Evolutionary conservation across 2,888 invertebrate species (phyloP).

Genomic region (Eupithecia vulgata): DNA sequence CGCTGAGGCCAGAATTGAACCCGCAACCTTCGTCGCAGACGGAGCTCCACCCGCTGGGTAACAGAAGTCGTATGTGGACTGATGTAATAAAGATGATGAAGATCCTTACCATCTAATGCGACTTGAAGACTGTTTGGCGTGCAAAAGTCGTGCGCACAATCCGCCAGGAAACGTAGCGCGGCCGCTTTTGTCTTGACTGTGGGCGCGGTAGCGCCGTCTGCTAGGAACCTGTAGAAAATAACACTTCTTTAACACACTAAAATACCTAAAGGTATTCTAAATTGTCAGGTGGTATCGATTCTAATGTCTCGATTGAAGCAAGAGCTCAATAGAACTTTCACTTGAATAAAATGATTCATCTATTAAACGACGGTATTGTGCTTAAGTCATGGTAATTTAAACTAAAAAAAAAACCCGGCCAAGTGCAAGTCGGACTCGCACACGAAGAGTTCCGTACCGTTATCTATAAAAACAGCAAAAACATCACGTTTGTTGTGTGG

Average conservation of each 20-base stretch:
- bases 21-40: too few relatives aligned
- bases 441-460: too few relatives aligned
- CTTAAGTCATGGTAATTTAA: background rate
- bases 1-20: too few relatives aligned
- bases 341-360: conserved; percentile 66
- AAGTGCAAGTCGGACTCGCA: too few relatives aligned
- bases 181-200: conserved; percentile 91
- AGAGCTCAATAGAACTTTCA: conserved; percentile 66
- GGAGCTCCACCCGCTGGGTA: too few relatives aligned
- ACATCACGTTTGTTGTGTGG: too few relatives aligned
- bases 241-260: background rate
- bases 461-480: too few relatives aligned
- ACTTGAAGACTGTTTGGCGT: conserved; percentile 75
- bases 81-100: background rate
- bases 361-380: conserved; percentile 35
- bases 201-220: conserved; percentile 96
- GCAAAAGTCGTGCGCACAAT: conserved; percentile 86
- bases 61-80: too few relatives aligned
- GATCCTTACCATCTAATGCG: conserved; percentile 70
- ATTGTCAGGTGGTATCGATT: conserved; percentile 74
- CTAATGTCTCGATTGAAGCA: conserved; percentile 68
- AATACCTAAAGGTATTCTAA: conserved; percentile 49
- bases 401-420: too few relatives aligned
- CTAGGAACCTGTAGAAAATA: conserved; percentile 86
- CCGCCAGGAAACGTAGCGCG: conserved; percentile 89